Percentiles rank a stretch among this genome's conserved stretches.
These are phyloP conservation scores for Leiothrix lutea DNA, from an alignment of 2,113 vertebrate genomes.

Conservation along the genomic window DNA sequence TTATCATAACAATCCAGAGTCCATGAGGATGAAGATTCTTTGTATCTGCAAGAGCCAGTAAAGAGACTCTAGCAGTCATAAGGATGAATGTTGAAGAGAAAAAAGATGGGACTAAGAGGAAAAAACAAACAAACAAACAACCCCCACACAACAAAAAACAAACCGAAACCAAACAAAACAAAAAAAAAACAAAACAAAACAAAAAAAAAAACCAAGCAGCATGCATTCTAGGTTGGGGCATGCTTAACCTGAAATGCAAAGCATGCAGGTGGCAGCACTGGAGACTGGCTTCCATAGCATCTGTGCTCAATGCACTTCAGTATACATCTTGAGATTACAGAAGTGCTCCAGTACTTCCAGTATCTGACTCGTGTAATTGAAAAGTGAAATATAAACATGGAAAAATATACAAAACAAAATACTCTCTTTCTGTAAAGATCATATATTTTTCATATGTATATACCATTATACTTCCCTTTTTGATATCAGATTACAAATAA, in stretches of 20 bases:
- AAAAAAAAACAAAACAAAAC: fast-evolving
- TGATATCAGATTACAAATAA: not conserved
- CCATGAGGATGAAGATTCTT: not conserved
- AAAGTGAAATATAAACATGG: not conserved
- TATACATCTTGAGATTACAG: not conserved
- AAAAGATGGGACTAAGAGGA: not conserved
- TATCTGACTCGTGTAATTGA: not conserved
- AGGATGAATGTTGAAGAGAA: not conserved
- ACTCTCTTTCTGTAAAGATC: not conserved
- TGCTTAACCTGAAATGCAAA: not conserved
- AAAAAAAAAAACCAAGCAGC: too few relatives aligned
- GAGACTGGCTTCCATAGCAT: not conserved
- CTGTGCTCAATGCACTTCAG: not conserved
- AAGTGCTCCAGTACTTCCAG: not conserved
- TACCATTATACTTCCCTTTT: not conserved
- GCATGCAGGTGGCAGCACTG: not conserved
- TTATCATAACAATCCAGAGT: not conserved
- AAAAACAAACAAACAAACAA: too few relatives aligned
- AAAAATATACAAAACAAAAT: not conserved
- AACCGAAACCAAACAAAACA: not conserved
- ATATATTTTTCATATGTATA: not conserved
- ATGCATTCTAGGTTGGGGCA: not conserved
- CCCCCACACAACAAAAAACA: too few relatives aligned
- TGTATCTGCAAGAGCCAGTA: not conserved
- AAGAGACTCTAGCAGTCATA: not conserved